These are phyloP conservation scores for Phyllopteryx taeniolatus DNA, from an alignment of 2,113 vertebrate species.

Conservation along the genomic window DNA sequence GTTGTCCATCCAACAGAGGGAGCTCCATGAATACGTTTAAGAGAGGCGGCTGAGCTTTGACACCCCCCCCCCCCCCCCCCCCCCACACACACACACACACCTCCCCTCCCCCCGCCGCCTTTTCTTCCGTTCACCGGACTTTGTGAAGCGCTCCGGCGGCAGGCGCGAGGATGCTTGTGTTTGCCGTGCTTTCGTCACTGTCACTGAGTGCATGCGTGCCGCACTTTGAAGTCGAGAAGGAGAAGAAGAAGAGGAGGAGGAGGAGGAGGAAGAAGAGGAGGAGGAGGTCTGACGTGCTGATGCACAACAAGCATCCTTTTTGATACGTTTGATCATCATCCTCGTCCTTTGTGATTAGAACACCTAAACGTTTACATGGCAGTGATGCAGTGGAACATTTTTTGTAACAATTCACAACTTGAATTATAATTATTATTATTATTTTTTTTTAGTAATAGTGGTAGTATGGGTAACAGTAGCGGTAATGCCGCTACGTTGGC, in stretches of 20 bases:
- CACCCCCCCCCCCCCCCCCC: conserved; percentile 14
- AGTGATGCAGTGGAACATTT: no score
- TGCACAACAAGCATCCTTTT: conserved; percentile 72
- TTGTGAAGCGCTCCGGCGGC: conserved; percentile 64
- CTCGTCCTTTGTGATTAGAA: neutral
- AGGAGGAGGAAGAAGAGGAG: conserved; percentile 4
- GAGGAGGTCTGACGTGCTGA: conserved; percentile 62
- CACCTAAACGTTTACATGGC: no score
- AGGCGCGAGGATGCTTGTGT: conserved; percentile 52
- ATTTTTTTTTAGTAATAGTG: no score
- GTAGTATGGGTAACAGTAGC: no score
- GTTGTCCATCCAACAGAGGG: conserved; percentile 53
- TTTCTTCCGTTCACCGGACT: conserved; percentile 54
- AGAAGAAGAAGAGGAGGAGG: no score
- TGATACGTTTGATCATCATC: conserved; percentile 56
- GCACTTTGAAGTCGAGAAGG: conserved; percentile 75
- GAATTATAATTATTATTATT: no score
- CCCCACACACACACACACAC: no score
- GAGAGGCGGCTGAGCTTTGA: conserved; percentile 14
- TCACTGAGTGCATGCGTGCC: conserved; percentile 53
- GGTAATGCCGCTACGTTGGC: no score
- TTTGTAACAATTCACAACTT: no score
- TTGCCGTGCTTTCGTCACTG: conserved; percentile 71
- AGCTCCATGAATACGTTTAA: conserved; percentile 57
- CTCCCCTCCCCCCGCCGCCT: conserved; percentile 10